phyloP scores from a whole-genome alignment of 2,888 invertebrate genomes.

The Cremastinae sp. region DNA sequence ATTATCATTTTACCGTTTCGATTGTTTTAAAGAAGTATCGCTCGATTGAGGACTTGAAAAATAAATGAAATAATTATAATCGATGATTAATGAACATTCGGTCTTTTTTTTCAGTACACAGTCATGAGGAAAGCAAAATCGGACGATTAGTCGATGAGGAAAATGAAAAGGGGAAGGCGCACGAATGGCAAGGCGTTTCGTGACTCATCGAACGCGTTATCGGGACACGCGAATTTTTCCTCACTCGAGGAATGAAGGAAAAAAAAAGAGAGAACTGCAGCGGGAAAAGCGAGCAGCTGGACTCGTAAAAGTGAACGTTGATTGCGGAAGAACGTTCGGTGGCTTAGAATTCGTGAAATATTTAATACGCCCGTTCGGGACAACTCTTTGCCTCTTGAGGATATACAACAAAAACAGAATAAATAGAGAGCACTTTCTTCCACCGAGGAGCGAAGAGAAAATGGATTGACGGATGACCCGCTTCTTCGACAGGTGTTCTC shows the following conservation, averaged over 20 bases:
- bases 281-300: neutral
- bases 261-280: conserved; percentile 13
- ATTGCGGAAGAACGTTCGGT: conserved; percentile 20
- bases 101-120: too few relatives aligned
- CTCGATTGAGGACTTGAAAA: too few relatives aligned
- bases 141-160: too few relatives aligned
- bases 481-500: conserved; percentile 53
- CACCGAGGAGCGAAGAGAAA: conserved; percentile 3
- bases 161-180: neutral
- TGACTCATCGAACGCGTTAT: conserved; percentile 29
- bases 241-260: conserved; percentile 7
- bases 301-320: conserved; percentile 29
- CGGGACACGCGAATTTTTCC: conserved; percentile 50
- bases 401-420: too few relatives aligned
- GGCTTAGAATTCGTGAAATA: conserved; percentile 54
- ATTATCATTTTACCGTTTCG: too few relatives aligned
- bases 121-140: too few relatives aligned
- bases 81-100: too few relatives aligned
- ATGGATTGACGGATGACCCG: conserved; percentile 54
- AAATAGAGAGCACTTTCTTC: too few relatives aligned
- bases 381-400: neutral
- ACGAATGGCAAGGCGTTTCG: conserved; percentile 17
- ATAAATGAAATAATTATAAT: too few relatives aligned
- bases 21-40: too few relatives aligned
- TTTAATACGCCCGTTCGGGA: conserved; percentile 55